Conservation (phyloP, 37 sponge, comb jelly and placozoan genomes). For the Cladorhizidae sp. region DNA sequence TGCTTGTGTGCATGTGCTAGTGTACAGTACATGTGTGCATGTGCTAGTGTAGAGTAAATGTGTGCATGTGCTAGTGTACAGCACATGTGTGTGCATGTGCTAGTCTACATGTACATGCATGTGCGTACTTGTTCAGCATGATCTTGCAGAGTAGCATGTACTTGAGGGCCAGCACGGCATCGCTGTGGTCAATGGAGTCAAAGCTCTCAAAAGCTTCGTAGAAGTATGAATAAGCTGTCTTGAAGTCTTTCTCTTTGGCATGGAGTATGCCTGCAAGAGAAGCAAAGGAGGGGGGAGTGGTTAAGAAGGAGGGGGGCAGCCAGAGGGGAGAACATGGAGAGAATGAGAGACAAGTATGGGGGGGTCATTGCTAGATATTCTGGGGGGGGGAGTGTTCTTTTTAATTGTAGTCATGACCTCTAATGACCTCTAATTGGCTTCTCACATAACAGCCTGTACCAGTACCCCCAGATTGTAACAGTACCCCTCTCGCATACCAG, state of each 20-base stretch:
- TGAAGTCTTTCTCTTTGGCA: constrained; percentile 97
- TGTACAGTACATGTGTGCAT: no score
- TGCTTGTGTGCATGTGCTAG: no score
- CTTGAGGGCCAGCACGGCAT: constrained; percentile 85
- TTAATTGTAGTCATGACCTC: no score
- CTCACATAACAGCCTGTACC: no score
- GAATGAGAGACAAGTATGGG: no score
- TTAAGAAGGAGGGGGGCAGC: constrained; percentile 6
- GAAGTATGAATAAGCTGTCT: constrained; percentile 96
- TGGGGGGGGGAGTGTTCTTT: no score
- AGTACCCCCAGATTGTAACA: no score
- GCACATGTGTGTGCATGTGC: no score
- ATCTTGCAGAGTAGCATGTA: constrained; percentile 99
- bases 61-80: no score
- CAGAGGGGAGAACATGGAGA: constrained; percentile 6
- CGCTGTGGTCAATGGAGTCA: constrained; percentile 83
- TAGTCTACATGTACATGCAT: neutral
- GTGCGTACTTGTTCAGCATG: constrained; percentile 80
- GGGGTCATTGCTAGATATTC: no score
- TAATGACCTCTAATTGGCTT: no score
- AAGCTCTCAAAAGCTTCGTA: constrained; percentile 98
- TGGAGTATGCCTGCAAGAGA: constrained; percentile 81
- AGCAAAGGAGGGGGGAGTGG: constrained; percentile 7
- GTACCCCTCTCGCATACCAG: neutral
- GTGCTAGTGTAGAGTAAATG: neutral